Evolutionary conservation across 2,888 invertebrate genomes (phyloP).

Genomic region (Sepiola atlantica): DNA sequence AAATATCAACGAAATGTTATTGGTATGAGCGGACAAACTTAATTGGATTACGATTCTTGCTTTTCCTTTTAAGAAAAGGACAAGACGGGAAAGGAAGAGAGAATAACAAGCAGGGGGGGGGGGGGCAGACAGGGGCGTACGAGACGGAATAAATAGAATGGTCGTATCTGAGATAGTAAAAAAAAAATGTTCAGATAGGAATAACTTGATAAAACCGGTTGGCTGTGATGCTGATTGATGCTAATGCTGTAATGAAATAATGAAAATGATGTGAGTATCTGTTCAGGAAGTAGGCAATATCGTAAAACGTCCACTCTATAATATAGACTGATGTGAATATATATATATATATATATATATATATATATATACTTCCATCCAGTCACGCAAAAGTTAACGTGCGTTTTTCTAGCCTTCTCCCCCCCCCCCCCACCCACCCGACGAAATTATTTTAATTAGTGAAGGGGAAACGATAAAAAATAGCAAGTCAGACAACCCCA

Average conservation of each 20-base stretch:
- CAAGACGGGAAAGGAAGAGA: not conserved
- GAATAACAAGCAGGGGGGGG: too few species aligned
- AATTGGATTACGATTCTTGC: not conserved
- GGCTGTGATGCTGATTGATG: not conserved
- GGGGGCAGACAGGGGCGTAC: not conserved
- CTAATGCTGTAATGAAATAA: not conserved
- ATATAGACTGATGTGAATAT: too few species aligned
- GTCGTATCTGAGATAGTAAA: not conserved
- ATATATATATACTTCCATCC: too few species aligned
- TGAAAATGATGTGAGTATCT: not conserved
- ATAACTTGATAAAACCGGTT: not conserved
- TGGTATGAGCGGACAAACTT: not conserved
- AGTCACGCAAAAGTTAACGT: too few species aligned
- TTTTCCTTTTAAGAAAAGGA: not conserved
- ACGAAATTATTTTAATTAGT: too few species aligned
- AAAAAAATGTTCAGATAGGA: not conserved
- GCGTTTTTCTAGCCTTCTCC: too few species aligned
- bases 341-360: too few species aligned
- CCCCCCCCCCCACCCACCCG: too few species aligned
- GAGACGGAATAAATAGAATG: not conserved
- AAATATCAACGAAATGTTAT: constrained; percentile 2
- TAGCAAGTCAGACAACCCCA: too few species aligned
- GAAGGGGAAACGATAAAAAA: too few species aligned
- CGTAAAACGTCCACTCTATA: too few species aligned
- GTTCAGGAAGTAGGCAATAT: too few species aligned